Evolutionary conservation across 2,888 invertebrate species (phyloP), one percentile per base, ranked within the genome.

Genomic region (Caradrina kadenii): DNA sequence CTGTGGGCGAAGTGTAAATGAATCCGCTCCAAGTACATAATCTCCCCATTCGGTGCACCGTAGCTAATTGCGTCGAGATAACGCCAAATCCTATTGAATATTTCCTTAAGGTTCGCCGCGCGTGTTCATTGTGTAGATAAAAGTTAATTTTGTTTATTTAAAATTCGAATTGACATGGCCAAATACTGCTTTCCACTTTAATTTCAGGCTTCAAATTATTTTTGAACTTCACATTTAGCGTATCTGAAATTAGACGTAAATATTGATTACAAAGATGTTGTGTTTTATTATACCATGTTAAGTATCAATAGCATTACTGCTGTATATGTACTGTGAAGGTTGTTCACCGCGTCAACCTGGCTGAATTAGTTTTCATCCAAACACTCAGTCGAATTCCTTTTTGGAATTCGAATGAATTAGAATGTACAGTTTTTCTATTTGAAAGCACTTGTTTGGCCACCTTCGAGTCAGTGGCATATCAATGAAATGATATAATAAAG

Each of bases 41-140:
- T 73, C 63, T 63, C 59, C 50, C 59, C 52, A 77, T 53, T 48
- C 52, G 5, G 26, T 76, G 61, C 74, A 71, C 71, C 60, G 45
- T 73, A 53, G 55, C 74, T 75, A 71, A 71, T 61, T 61, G 56
- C 61, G 53, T 42, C 42, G 15, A 73, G 78, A 73, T 78, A 73
- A 71, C 60, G 22, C 64, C 45, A 49, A 56, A 75, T 74, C 50
- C 59, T 11, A 19, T 67, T 61, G 17, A 60, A 77, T 64, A 65
- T 71, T 58, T 62, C 17, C 56, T 54, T 53, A 31, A 62, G n/a
- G 42, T 26, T 49, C 8, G 13, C 45, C 39, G 15, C 17, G 11
- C 35, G n/a, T 63, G 58, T 49, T 66, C 19, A 22, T 11, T n/a
- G 11, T 39, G 49, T 7, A 19, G 42, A 15, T 39, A 59, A 49